Evolutionary conservation across 2,113 vertebrate species (phyloP).

Genomic region (Nesoenas mayeri): DNA sequence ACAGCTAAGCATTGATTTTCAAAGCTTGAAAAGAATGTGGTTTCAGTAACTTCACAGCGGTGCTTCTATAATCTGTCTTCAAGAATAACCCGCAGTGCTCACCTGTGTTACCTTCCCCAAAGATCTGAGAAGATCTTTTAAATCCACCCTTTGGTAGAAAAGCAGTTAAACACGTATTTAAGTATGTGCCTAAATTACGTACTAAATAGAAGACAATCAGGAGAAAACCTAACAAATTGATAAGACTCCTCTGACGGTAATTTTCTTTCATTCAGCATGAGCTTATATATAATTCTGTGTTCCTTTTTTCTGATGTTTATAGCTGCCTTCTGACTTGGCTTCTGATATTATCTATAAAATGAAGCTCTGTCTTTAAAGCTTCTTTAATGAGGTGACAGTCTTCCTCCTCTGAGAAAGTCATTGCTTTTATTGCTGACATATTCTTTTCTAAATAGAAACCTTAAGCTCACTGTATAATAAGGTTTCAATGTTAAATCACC

Average conservation of each 20-base stretch:
- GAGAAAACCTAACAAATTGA: background rate
- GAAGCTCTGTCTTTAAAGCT: conserved; percentile 1
- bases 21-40: conserved; percentile 8
- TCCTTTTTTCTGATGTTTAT: background rate
- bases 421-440: conserved; percentile 48
- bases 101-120: background rate
- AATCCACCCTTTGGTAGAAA: background rate
- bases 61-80: background rate
- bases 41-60: background rate
- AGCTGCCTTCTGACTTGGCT: background rate
- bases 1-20: conserved; percentile 12
- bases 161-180: background rate
- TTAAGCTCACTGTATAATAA: background rate
- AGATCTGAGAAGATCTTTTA: background rate
- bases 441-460: conserved; percentile 13
- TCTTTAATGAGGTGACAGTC: background rate
- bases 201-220: background rate
- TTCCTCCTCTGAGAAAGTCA: conserved; percentile 31
- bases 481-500: conserved; percentile 33
- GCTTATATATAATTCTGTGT: background rate
- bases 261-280: background rate
- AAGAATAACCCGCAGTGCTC: background rate
- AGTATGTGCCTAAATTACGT: background rate
- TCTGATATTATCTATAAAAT: conserved; percentile 13
- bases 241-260: background rate